A percentile compares a stretch with the other conserved stretches of the same genome.
These are phyloP conservation scores for Phyllostomus discolor DNA, from an alignment of 2,113 vertebrate species.

Conservation along the genomic window DNA sequence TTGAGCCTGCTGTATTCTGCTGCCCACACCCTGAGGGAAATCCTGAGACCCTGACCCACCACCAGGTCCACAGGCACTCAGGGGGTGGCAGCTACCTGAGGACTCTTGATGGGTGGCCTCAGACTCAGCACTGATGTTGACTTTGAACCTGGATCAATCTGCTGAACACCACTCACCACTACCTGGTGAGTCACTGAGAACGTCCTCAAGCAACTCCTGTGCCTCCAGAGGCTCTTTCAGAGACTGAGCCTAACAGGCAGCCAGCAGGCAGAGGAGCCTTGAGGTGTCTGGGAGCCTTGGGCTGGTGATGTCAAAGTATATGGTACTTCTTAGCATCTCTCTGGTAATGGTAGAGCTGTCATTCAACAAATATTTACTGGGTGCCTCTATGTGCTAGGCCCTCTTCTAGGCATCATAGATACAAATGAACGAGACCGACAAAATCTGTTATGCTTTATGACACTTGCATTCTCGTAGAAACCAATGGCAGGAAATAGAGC, in stretches of 20 bases:
- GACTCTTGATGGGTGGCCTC: not conserved
- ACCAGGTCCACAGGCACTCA: not conserved
- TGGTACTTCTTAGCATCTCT: not conserved
- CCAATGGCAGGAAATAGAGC: not conserved
- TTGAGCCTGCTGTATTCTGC: not conserved
- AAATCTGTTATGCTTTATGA: not conserved
- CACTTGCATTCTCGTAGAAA: not conserved
- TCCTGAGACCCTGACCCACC: not conserved
- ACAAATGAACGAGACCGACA: not conserved
- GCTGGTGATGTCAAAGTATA: not conserved
- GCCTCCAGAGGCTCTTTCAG: not conserved
- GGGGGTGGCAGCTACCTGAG: not conserved
- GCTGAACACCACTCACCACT: not conserved
- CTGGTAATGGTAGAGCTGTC: not conserved
- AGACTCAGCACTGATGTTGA: not conserved
- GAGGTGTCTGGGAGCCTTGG: not conserved
- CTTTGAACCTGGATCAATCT: not conserved
- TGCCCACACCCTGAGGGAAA: not conserved
- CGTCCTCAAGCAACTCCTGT: not conserved
- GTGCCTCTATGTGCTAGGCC: not conserved
- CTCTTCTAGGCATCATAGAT: not conserved
- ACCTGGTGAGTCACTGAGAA: not conserved
- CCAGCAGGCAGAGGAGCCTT: not conserved
- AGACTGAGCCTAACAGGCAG: not conserved
- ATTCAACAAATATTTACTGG: not conserved